Evolutionary conservation across 2,888 invertebrate genomes (phyloP).

Genomic region (Onchidella celtica): DNA sequence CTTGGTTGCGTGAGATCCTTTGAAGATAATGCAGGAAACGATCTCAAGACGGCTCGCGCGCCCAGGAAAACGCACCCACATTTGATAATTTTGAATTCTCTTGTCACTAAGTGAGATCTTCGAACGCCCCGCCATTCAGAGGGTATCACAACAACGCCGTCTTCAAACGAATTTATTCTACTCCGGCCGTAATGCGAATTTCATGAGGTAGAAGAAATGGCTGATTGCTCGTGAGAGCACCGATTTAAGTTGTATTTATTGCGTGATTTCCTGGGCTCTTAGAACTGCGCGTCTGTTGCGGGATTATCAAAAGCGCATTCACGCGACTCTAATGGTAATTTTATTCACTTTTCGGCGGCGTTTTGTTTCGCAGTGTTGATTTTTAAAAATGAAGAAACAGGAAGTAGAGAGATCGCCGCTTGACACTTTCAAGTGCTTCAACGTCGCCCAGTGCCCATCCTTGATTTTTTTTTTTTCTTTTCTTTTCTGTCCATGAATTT

Average conservation of each 20-base stretch:
- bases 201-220: not conserved
- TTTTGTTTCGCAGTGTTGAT: not conserved
- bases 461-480: no score
- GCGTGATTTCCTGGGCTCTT: not conserved
- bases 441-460: no score
- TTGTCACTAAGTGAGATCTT: not conserved
- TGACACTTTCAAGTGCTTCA: not conserved
- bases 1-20: not conserved
- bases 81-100: not conserved
- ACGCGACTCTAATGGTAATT: not conserved
- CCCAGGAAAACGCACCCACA: not conserved
- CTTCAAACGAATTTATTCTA: no score
- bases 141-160: no score
- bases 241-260: not conserved
- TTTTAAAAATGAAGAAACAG: not conserved
- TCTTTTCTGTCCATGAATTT: no score
- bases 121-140: not conserved
- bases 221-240: not conserved
- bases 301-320: not conserved
- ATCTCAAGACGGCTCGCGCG: not conserved
- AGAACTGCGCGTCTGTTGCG: not conserved
- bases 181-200: not conserved
- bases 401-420: not conserved
- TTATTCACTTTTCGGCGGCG: not conserved
- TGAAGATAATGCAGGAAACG: not conserved